Percentiles rank a stretch among this genome's conserved stretches.
Conservation (phyloP, 2,888 invertebrate genomes). For the Listrodromus nycthemerus region DNA sequence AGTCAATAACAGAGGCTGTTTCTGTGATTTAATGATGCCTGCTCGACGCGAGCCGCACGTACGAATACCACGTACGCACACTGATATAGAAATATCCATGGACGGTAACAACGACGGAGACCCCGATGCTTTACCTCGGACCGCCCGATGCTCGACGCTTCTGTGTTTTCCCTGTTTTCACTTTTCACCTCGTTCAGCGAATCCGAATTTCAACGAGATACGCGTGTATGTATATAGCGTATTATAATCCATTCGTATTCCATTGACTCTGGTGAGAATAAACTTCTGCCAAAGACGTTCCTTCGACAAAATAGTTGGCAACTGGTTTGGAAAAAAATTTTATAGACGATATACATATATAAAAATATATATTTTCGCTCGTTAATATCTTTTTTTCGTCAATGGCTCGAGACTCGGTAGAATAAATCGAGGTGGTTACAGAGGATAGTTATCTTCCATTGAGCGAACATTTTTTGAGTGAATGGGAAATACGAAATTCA, state of each 20-base stretch:
- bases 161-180: constrained; percentile 77
- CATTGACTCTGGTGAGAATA: background rate
- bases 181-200: constrained; percentile 72
- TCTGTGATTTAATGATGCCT: constrained; percentile 84
- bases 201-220: constrained; percentile 31
- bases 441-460: no score
- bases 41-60: constrained; percentile 68
- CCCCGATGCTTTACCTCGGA: constrained; percentile 39
- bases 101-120: constrained; percentile 12
- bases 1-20: constrained; percentile 84
- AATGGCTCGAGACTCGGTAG: background rate
- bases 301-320: background rate
- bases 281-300: constrained; percentile 27
- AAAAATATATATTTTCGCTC: background rate
- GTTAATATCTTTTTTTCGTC: background rate
- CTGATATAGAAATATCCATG: constrained; percentile 37
- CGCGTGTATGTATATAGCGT: constrained; percentile 21
- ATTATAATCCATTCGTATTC: constrained; percentile 20
- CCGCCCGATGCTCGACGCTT: constrained; percentile 9
- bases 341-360: no score
- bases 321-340: background rate
- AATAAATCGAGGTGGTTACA: no score
- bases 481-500: no score
- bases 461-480: no score
- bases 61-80: constrained; percentile 33